Conservation (phyloP, 2,113 vertebrate species). For the Mus spicilegus region DNA sequence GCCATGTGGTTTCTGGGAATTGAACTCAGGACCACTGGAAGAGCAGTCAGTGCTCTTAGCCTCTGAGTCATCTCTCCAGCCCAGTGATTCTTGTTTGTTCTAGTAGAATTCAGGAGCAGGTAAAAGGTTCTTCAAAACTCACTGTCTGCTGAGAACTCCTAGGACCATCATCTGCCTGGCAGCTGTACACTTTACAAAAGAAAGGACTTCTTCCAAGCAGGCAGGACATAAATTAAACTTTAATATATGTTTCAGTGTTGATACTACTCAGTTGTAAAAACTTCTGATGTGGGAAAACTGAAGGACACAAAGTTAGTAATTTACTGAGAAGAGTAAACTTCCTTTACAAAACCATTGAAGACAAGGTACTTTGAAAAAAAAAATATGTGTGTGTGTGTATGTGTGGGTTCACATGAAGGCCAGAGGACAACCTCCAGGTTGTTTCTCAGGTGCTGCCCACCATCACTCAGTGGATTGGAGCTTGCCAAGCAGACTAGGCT, state of each 20-base stretch:
- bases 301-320: background rate
- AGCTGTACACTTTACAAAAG: background rate
- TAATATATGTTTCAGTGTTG: background rate
- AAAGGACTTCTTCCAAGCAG: background rate
- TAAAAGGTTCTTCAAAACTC: background rate
- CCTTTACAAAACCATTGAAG: background rate
- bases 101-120: background rate
- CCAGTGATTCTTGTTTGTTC: background rate
- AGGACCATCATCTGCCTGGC: background rate
- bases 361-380: background rate
- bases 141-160: background rate
- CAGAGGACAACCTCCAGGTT: background rate
- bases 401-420: background rate
- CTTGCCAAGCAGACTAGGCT: background rate
- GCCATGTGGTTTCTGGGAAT: no score
- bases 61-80: no score
- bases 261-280: background rate
- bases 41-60: no score
- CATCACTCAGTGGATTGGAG: background rate
- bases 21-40: no score
- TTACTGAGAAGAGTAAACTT: conserved; percentile 19
- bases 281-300: background rate
- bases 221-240: background rate
- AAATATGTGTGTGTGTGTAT: no score
- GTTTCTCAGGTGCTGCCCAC: background rate